A percentile compares a stretch with the other conserved stretches of the same genome.
These are phyloP conservation scores for Tricholauxania praeusta DNA, from an alignment of 2,888 invertebrate species.

Conservation along the genomic window DNA sequence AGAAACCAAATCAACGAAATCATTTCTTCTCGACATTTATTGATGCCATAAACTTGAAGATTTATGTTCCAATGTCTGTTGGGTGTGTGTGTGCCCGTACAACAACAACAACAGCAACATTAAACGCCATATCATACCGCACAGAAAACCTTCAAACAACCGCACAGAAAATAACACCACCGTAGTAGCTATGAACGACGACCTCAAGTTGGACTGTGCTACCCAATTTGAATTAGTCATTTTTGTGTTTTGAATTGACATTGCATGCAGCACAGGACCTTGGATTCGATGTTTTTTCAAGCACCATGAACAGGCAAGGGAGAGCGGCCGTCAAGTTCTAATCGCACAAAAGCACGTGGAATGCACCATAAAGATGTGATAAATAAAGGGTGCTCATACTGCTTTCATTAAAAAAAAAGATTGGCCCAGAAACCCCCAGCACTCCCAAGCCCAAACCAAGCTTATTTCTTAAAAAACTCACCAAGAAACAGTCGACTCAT, in stretches of 20 bases:
- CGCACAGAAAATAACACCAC: conserved; percentile 22
- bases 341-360: neutral
- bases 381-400: too few relatives aligned
- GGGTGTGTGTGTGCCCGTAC: conserved; percentile 12
- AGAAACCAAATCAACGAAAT: conserved; percentile 54
- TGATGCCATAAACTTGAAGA: conserved; percentile 68
- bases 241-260: neutral
- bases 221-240: conserved; percentile 31
- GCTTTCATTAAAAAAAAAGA: too few relatives aligned
- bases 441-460: too few relatives aligned
- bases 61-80: conserved; percentile 56
- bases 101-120: too few relatives aligned
- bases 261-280: neutral
- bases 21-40: conserved; percentile 67
- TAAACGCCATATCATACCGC: neutral
- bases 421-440: too few relatives aligned
- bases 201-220: too few relatives aligned
- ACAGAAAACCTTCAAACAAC: conserved; percentile 4
- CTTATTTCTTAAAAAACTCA: too few relatives aligned
- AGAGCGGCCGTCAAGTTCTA: neutral
- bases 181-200: neutral
- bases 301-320: neutral
- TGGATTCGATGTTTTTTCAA: neutral
- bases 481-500: too few relatives aligned
- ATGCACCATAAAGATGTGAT: neutral